Evolutionary conservation across 2,797 vertebrate species (phyloP), one percentile per base, ranked within the genome.

Genomic region (Malurus splendens): DNA sequence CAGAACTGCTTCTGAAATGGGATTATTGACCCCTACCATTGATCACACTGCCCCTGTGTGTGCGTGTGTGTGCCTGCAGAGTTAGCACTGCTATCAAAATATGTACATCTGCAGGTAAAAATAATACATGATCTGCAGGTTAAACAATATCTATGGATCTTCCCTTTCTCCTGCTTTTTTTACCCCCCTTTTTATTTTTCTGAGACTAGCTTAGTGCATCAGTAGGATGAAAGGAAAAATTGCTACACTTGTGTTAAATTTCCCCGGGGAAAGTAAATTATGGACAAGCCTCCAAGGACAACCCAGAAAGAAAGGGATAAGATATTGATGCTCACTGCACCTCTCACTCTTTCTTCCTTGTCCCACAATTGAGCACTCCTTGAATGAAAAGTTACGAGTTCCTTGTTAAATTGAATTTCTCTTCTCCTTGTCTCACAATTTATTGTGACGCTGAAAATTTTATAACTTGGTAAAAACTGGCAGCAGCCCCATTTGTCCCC

Each of bases 201-300:
- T 85, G n/a, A 76, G n/a, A 42, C 52, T 90, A 74, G 84, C 75
- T 94, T 90, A 89, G 93, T 93, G 92, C 88, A 91, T 95, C 95
- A 96, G 76, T 50, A 93, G 92, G 89, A 96, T 95, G 93, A 97
- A 96, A 96, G 93, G 92, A 94, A 96, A 96, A 96, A 95, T 94
- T 94, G 93, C 94, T 95, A 84, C 94, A 94, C 95, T 96, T 96
- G 94, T 92, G 88, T 68, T 96, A 95, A 95, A 97, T 96, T 97
- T 97, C 96, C 95, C 95, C 87, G 67, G 95, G 93, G 96, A 94
- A 89, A 94, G 93, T 95, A 95, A 96, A 96, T 96, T 96, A 96
- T 94, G 90, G 94, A 90, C 92, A 94, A 90, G 73, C 79, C 93
- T 96, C 90, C 91, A 95, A 96, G 95, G 96, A 96, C 95, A 96